These are phyloP conservation scores for Patella caerulea DNA, from an alignment of 2,888 invertebrate genomes.

Conservation along the genomic window DNA sequence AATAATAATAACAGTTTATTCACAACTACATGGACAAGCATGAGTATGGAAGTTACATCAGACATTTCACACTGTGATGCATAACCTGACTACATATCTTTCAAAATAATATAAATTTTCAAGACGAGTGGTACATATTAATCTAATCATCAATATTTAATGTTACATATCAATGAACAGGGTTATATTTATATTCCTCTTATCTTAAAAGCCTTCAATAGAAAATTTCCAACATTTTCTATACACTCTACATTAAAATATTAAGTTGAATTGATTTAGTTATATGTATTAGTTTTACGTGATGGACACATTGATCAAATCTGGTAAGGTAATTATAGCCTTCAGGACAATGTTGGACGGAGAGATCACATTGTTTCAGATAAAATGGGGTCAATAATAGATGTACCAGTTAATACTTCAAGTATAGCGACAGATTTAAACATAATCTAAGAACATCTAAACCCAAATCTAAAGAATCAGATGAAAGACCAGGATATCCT, in stretches of 20 bases:
- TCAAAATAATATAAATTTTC: not conserved
- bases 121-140: not conserved
- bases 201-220: too few species aligned
- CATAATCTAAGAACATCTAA: too few species aligned
- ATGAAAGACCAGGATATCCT: too few species aligned
- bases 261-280: not conserved
- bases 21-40: not conserved
- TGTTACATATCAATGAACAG: not conserved
- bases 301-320: conserved; percentile 1
- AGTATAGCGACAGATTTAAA: too few species aligned
- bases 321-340: too few species aligned
- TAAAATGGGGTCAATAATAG: too few species aligned
- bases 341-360: too few species aligned
- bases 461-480: too few species aligned
- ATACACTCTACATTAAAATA: too few species aligned
- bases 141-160: not conserved
- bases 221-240: too few species aligned
- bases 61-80: not conserved
- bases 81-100: not conserved
- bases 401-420: not conserved
- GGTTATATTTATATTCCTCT: too few species aligned
- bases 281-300: not conserved
- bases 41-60: not conserved
- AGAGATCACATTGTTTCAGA: too few species aligned
- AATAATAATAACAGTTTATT: not conserved